phyloP scores from a whole-genome alignment of 2,797 vertebrate species.

The Melanotaenia nigrans region DNA sequence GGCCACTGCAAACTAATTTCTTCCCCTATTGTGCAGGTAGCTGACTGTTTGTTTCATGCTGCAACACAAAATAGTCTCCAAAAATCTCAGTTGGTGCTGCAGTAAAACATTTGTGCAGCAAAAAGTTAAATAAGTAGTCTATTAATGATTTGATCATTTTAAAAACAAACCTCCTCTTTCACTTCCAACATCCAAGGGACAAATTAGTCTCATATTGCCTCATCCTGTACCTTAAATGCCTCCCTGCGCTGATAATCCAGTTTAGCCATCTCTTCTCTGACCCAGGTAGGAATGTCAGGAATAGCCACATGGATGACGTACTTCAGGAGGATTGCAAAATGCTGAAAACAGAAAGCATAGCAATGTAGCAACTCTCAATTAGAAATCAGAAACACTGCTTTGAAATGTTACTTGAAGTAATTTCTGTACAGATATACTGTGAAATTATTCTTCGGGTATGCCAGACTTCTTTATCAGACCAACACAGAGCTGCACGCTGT shows the following conservation, averaged over 20 bases:
- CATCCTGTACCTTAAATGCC: conserved; percentile 91
- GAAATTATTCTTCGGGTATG: conserved; percentile 43
- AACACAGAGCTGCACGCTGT: conserved; percentile 66
- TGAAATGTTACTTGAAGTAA: conserved; percentile 21
- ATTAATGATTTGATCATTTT: neutral
- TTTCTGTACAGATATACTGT: conserved; percentile 42
- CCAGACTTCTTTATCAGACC: conserved; percentile 66
- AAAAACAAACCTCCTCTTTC: neutral
- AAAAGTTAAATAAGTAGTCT: neutral
- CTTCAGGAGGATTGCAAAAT: conserved; percentile 94
- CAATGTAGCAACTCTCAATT: neutral
- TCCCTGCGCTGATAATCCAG: conserved; percentile 95
- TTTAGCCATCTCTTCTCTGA: conserved; percentile 95
- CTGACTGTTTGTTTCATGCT: conserved; percentile 1
- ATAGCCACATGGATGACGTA: conserved; percentile 96
- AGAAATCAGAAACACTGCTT: conserved; percentile 9
- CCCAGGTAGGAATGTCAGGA: conserved; percentile 95
- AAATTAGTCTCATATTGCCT: neutral
- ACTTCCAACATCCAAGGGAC: neutral
- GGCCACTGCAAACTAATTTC: neutral
- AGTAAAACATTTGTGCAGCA: conserved; percentile 11
- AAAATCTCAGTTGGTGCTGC: conserved; percentile 11
- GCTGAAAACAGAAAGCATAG: conserved; percentile 76
- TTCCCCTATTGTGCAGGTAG: neutral
- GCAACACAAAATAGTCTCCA: neutral